Conservation (phyloP, 2,113 vertebrate genomes). For the Stictonetta naevosa region DNA sequence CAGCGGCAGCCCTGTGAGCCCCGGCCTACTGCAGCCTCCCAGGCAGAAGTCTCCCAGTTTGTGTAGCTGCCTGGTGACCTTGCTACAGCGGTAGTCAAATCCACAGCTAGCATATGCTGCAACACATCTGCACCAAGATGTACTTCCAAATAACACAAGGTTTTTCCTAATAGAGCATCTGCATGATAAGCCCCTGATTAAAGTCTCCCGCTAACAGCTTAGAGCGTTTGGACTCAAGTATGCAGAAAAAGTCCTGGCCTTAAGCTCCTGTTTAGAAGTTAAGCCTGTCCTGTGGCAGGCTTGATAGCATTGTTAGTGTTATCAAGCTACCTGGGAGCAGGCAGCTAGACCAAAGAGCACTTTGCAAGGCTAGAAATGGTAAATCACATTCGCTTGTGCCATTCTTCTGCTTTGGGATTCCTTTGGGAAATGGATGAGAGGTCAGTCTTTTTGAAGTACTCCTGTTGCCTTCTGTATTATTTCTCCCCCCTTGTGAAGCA, state of each 20-base stretch:
- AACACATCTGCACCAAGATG: neutral
- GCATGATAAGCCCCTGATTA: neutral
- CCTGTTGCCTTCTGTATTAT: neutral
- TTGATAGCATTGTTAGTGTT: neutral
- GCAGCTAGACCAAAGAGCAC: neutral
- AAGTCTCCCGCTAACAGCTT: neutral
- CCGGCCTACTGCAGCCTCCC: neutral
- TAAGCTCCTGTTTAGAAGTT: neutral
- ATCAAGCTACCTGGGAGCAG: neutral
- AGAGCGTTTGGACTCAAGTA: neutral
- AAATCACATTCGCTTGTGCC: neutral
- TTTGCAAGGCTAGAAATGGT: neutral
- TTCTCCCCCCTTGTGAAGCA: neutral
- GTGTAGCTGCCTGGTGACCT: neutral
- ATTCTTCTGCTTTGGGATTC: neutral
- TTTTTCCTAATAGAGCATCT: accelerated
- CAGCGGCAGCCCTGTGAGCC: neutral
- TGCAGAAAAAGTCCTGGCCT: neutral
- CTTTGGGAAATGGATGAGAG: neutral
- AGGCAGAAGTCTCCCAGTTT: neutral
- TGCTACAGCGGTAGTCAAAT: neutral
- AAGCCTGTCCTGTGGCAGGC: neutral
- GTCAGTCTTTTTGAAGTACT: neutral
- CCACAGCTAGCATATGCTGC: neutral
- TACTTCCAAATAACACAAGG: accelerated